Evolutionary conservation across 2,888 invertebrate genomes (phyloP), one percentile per base, ranked within the genome.

Genomic region (Ormyrus labotus): DNA sequence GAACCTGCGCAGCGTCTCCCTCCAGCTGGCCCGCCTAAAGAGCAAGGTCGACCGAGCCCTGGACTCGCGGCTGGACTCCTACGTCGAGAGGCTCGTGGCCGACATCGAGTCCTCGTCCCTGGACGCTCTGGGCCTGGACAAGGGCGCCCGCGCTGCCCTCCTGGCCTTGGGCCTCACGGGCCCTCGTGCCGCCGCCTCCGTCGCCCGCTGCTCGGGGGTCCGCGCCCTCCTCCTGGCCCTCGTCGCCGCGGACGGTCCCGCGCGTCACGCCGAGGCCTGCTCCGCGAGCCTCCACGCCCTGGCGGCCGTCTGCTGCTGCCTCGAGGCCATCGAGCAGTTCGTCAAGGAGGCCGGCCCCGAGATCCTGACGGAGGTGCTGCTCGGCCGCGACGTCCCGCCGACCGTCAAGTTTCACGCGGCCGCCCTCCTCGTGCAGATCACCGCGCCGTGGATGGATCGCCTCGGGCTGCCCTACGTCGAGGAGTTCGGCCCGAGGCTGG

Each of bases 391-490:
- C 92, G 9, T 92, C 94, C 81, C 93, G 94, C 0, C 95, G 86
- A 94, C 94, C 1, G 96, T 96, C 87, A 93, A 95, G 86, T 93
- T 96, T 0, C 98, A 98, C 90, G 97, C 97, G 0, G 96, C 97
- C 7, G 97, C 98, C 0, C 93, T 98, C 2, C 92, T 98, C 13
- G 97, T 97, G 0, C 98, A 98, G 92, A 95, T 98, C 86, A 98
- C 98, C 0, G 97, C 98, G 10, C 96, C 96, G 0, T 97, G 97
- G 96, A 94, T 96, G 68, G 93, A 96, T 65, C 94, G 95, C 83
- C 94, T 95, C 83, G 94, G 94, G 76, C 92, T 97, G 34, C 93
- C 93, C 2, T 95, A 96, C n/a, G 91, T 98, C 7, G 94, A 95
- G 83, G 92, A 95, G 10, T 95, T 95, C 86, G 92, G 96, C n/a